Evolutionary conservation across 1,140 invertebrate species (phyloP).

Genomic region (Drosophila pandora): DNA sequence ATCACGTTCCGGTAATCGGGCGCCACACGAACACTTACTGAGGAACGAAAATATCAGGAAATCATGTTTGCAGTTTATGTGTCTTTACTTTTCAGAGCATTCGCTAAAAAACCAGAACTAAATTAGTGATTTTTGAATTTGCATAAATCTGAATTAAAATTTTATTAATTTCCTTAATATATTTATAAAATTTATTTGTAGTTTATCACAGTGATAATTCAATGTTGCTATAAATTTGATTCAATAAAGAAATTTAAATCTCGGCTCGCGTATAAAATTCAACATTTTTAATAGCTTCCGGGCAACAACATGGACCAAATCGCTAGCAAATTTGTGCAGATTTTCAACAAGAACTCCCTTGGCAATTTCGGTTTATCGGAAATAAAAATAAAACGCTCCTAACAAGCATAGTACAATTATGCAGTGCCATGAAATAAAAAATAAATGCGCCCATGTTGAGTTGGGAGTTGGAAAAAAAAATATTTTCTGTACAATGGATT

Average conservation of each 20-base stretch:
- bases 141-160: background rate
- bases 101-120: background rate
- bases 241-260: conserved; percentile 3
- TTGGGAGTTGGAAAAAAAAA: conserved; percentile 1
- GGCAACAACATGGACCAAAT: conserved; percentile 33
- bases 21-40: conserved; percentile 27
- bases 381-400: conserved; percentile 20
- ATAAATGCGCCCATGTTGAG: conserved; percentile 6
- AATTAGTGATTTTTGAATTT: background rate
- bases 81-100: background rate
- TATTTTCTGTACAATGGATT: conserved; percentile 16
- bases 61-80: conserved; percentile 1
- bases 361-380: conserved; percentile 41
- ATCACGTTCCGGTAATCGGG: conserved; percentile 54
- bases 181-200: background rate
- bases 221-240: conserved; percentile 18
- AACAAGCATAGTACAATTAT: conserved; percentile 19
- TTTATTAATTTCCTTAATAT: background rate
- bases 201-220: background rate
- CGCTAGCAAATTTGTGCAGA: conserved; percentile 48
- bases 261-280: conserved; percentile 12
- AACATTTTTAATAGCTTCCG: conserved; percentile 30
- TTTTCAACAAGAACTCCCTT: conserved; percentile 50
- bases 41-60: background rate
- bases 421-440: conserved; percentile 27